phyloP scores from a whole-genome alignment of 2,113 vertebrate species.

The Xerus inauris region DNA sequence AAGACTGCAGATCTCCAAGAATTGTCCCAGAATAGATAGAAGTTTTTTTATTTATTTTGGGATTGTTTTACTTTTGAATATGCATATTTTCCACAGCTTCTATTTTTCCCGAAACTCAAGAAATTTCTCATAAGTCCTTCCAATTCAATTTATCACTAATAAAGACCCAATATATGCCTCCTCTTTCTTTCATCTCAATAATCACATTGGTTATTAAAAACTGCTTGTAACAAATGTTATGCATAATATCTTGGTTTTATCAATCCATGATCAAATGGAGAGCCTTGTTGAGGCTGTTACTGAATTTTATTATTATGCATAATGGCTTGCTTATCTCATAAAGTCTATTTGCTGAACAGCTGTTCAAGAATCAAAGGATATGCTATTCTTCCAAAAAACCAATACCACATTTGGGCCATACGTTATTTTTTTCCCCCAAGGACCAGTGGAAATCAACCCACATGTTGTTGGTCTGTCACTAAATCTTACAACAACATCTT shows the following conservation, averaged over 20 bases:
- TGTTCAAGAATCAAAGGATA: constrained; percentile 33
- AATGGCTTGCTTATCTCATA: constrained; percentile 60
- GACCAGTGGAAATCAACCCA: constrained; percentile 6
- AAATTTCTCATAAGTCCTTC: background rate
- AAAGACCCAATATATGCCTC: background rate
- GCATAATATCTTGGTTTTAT: constrained; percentile 63
- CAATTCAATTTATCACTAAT: background rate
- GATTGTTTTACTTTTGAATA: background rate
- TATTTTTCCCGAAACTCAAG: constrained; percentile 60
- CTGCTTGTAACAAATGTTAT: constrained; percentile 59
- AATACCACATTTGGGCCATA: background rate
- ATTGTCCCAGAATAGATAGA: constrained; percentile 6
- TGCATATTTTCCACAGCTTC: constrained; percentile 34
- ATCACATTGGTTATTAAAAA: constrained; percentile 66
- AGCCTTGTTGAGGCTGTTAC: constrained; percentile 50
- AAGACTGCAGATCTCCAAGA: too few species aligned
- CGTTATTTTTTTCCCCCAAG: background rate
- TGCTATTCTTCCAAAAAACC: background rate
- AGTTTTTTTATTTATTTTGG: constrained; percentile 49
- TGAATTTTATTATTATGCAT: constrained; percentile 68
- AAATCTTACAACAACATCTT: background rate
- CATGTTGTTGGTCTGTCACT: background rate
- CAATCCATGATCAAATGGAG: constrained; percentile 37
- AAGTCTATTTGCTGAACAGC: constrained; percentile 58
- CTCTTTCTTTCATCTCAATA: constrained; percentile 23